Conservation (phyloP, 2,888 invertebrate species). For the Ectropis crepuscularia region DNA sequence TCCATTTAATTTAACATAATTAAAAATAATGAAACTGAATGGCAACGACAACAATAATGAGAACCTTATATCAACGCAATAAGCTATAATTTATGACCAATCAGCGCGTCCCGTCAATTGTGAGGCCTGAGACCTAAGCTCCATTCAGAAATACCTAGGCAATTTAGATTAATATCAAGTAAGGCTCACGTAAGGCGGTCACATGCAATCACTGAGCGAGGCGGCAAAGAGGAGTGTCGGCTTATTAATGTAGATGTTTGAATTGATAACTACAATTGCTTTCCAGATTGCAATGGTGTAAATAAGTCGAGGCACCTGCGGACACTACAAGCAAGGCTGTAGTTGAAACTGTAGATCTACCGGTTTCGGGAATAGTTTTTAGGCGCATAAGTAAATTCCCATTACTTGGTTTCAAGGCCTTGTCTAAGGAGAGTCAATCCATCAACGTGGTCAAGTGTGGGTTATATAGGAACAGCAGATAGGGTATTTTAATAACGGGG, state of each 20-base stretch:
- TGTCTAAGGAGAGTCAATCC: too few relatives aligned
- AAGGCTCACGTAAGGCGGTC: slow-evolving; percentile 63
- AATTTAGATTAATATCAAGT: slow-evolving; percentile 69
- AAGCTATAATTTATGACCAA: slow-evolving; percentile 17
- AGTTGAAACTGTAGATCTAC: too few relatives aligned
- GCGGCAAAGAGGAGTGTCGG: slow-evolving; percentile 40
- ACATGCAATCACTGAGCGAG: slow-evolving; percentile 54
- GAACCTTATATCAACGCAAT: slow-evolving; percentile 14
- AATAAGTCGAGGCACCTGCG: slow-evolving; percentile 35
- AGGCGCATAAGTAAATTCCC: too few relatives aligned
- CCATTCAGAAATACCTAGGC: slow-evolving; percentile 50
- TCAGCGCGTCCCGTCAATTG: slow-evolving; percentile 20
- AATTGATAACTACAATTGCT: slow-evolving; percentile 37
- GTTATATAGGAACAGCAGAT: too few relatives aligned
- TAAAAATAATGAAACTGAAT: slow-evolving; percentile 18
- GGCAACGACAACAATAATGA: not conserved
- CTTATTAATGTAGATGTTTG: slow-evolving; percentile 43
- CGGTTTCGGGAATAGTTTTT: too few relatives aligned
- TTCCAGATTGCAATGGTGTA: slow-evolving; percentile 35
- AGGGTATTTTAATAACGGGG: too few relatives aligned
- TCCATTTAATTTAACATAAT: slow-evolving; percentile 19
- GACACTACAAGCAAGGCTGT: too few relatives aligned
- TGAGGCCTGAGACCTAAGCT: slow-evolving; percentile 10
- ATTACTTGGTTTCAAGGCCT: too few relatives aligned
- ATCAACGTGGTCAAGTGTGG: too few relatives aligned